Conservation (phyloP, 2,113 vertebrate species). For the Larimichthys polyactis region DNA sequence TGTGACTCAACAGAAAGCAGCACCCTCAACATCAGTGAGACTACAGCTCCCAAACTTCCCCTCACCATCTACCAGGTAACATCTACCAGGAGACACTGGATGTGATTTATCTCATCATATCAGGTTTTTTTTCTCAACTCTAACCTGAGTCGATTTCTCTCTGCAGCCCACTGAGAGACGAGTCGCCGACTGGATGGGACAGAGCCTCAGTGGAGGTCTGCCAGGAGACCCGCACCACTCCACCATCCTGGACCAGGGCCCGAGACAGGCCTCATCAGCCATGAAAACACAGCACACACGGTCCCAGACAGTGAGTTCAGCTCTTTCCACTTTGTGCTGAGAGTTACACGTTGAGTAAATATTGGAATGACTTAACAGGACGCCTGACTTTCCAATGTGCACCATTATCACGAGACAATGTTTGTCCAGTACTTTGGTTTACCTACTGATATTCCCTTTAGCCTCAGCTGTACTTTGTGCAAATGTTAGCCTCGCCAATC, state of each 20-base stretch:
- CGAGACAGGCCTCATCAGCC: constrained; percentile 70
- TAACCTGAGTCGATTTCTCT: constrained; percentile 14
- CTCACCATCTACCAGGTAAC: constrained; percentile 93
- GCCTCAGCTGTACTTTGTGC: background rate
- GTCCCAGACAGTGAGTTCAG: constrained; percentile 86
- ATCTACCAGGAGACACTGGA: background rate
- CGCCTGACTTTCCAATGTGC: background rate
- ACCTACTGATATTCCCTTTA: background rate
- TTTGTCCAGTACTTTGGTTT: background rate
- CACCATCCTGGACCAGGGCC: constrained; percentile 83
- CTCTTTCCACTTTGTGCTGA: background rate
- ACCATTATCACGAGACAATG: background rate
- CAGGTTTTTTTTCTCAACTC: background rate
- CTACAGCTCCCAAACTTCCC: constrained; percentile 81
- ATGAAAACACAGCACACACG: constrained; percentile 82
- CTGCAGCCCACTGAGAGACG: constrained; percentile 72
- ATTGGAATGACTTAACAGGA: background rate
- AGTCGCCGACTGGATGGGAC: constrained; percentile 82
- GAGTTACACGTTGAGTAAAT: background rate
- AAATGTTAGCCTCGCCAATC: background rate
- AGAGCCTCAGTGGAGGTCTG: constrained; percentile 89
- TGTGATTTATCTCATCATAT: background rate
- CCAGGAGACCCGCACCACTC: constrained; percentile 94
- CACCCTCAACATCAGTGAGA: constrained; percentile 81
- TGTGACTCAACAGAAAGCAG: constrained; percentile 91